These are phyloP conservation scores for Anthopleura xanthogrammica DNA, from an alignment of 92 coral and sea anemone species.

Conservation along the genomic window DNA sequence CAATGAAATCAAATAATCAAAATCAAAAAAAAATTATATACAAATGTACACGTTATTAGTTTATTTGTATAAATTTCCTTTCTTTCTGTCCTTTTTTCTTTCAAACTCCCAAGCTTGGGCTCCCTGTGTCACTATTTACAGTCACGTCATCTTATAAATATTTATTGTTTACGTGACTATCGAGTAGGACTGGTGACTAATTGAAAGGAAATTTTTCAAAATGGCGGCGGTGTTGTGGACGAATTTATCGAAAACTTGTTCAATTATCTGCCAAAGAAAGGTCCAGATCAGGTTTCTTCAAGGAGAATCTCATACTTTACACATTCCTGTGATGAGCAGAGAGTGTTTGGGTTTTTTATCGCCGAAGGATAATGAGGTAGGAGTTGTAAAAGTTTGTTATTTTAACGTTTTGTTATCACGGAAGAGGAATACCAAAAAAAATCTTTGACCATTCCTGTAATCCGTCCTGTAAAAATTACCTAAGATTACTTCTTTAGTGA, in stretches of 20 bases:
- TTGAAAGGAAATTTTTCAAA: constrained; percentile 4
- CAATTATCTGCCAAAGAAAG: constrained; percentile 50
- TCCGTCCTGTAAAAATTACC: no score
- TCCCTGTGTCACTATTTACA: neutral
- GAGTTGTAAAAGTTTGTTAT: neutral
- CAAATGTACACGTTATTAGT: no score
- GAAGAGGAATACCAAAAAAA: neutral
- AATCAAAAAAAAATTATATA: no score
- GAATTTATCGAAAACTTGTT: constrained; percentile 55
- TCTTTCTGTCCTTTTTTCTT: neutral
- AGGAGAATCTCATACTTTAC: constrained; percentile 64
- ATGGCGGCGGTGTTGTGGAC: constrained; percentile 66
- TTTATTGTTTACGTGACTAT: neutral
- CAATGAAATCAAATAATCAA: no score
- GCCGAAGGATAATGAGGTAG: constrained; percentile 78
- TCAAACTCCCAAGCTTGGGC: neutral
- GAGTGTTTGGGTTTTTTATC: constrained; percentile 78
- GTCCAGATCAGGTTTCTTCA: constrained; percentile 55
- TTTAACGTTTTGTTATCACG: neutral
- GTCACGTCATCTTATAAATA: constrained; percentile 1
- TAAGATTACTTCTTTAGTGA: no score
- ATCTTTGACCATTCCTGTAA: neutral
- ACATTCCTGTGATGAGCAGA: constrained; percentile 78
- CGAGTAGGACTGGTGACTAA: constrained; percentile 26
- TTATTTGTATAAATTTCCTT: no score